phyloP scores from a whole-genome alignment of 2,797 vertebrate genomes.

The Lemur catta region DNA sequence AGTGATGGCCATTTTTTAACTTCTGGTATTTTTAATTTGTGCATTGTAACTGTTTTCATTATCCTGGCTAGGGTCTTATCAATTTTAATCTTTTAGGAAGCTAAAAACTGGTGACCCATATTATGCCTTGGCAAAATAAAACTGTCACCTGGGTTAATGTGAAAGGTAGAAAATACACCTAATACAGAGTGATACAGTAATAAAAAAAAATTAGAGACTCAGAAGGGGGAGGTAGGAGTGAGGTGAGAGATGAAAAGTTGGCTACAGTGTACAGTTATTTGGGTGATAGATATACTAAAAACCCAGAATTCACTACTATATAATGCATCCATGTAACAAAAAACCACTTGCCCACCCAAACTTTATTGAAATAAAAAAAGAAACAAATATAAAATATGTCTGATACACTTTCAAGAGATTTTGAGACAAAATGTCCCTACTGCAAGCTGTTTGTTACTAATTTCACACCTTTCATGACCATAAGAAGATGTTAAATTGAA shows the following conservation, averaged over 20 bases:
- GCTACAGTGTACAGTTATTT: too few relatives aligned
- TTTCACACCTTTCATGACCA: background rate
- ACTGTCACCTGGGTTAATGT: background rate
- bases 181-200: too few relatives aligned
- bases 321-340: too few relatives aligned
- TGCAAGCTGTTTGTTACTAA: background rate
- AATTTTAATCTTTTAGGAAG: background rate
- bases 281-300: too few relatives aligned
- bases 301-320: too few relatives aligned
- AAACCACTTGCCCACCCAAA: too few relatives aligned
- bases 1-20: background rate
- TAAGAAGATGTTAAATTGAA: background rate
- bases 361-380: too few relatives aligned
- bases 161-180: background rate
- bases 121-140: background rate
- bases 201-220: too few relatives aligned
- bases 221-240: too few relatives aligned
- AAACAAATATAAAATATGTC: too few relatives aligned
- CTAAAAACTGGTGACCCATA: background rate
- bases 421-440: background rate
- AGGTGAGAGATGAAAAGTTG: too few relatives aligned
- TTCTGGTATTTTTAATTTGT: background rate
- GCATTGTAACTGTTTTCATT: background rate
- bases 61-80: background rate
- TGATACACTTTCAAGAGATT: background rate